Percentiles rank a stretch among this genome's conserved stretches.
These are phyloP conservation scores for Sinohyriopsis cumingii DNA, from an alignment of 2,888 invertebrate species.

Conservation along the genomic window DNA sequence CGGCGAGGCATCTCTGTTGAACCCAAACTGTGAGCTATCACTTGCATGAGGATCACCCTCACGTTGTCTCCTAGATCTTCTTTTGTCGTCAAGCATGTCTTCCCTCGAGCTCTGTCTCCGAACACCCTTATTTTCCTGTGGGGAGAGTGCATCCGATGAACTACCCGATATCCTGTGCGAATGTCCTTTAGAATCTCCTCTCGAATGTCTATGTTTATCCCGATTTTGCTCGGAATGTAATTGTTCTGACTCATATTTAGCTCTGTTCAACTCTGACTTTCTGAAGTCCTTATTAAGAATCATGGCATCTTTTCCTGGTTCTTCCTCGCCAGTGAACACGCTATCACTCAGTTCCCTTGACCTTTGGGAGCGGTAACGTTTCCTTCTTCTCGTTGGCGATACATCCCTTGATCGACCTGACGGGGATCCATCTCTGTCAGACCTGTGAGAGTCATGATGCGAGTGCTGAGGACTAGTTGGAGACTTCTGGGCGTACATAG, in stretches of 20 bases:
- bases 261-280: conserved; percentile 83
- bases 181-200: conserved; percentile 29
- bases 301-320: conserved; percentile 42
- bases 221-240: conserved; percentile 33
- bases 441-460: conserved; percentile 15
- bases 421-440: conserved; percentile 36
- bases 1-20: conserved; percentile 60
- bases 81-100: conserved; percentile 54
- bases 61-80: conserved; percentile 37
- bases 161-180: conserved; percentile 38
- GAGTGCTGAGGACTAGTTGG: conserved; percentile 11
- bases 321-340: conserved; percentile 51
- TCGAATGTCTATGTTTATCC: conserved; percentile 26
- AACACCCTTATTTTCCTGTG: conserved; percentile 58
- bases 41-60: conserved; percentile 43
- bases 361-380: conserved; percentile 35
- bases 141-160: conserved; percentile 55
- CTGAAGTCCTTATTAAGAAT: conserved; percentile 81
- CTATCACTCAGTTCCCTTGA: conserved; percentile 53
- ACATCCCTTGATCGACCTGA: conserved; percentile 27
- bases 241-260: conserved; percentile 64
- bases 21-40: conserved; percentile 53
- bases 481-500: conserved; percentile 23
- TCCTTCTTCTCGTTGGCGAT: conserved; percentile 21
- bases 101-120: conserved; percentile 54